Evolutionary conservation across 53 echinoderm and acorn worm species (phyloP), one percentile per base, ranked within the genome.

Genomic region (Apostichopus leukothele): DNA sequence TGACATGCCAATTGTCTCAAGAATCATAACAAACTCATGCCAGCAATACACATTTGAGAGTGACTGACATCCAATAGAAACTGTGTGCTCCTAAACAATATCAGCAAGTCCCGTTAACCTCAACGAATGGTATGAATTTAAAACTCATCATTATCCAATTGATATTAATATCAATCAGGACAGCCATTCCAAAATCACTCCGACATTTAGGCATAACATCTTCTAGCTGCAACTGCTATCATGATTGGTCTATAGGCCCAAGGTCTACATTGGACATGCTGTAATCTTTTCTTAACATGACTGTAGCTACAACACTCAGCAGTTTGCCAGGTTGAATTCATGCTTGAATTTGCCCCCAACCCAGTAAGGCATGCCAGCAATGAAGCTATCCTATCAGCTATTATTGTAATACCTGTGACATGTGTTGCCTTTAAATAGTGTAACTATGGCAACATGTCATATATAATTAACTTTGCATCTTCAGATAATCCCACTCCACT

Each of bases 311-410:
- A 39, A 39, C 39, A 39, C 39, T 39, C 39, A 39, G 39, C 39
- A 39, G 39, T 39, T 39, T 39, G 39, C 39, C 39, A 39, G 39
- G 39, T 63, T 11, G 16, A 63, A 63, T 63, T 63, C 63, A 63
- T 63, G 63, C 63, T 11, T 63, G 63, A 52, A 79, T 79, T 79
- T 52, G 52, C 79, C 79, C 52, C 79, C 79, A 79, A 79, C 79
- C 52, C 19, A 51, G 79, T 18, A 10, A 51, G 16, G 50, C 79
- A 79, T 79, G 51, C 79, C 79, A 79, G 51, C 50, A 79, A 39
- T 51, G 54, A 79, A 79, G 51, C 79, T 19, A 39, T 79, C 18
- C 50, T 79, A 51, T 19, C 79, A 50, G 16, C 53, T 39, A 63
- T 16, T 79, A 52, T 53, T 19, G 51, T 18, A 19, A 52, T 19